Percentiles rank a stretch among this genome's conserved stretches.
These are phyloP conservation scores for Pseudocheirus occidentalis DNA, from an alignment of 2,797 vertebrate species.

Conservation along the genomic window DNA sequence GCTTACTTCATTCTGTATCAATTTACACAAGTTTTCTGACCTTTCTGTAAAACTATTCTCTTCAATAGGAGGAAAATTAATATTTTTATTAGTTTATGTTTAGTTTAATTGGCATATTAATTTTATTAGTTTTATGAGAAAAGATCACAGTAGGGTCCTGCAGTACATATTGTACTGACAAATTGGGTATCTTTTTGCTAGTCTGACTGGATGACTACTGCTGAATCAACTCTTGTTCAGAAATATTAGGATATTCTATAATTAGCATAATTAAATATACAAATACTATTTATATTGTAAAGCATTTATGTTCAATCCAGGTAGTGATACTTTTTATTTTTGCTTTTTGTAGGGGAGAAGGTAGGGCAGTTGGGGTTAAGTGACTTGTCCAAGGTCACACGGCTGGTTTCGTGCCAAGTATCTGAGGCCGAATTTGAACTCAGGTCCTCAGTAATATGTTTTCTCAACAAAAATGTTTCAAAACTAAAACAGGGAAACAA, in stretches of 20 bases:
- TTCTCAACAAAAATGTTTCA: no score
- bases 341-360: no score
- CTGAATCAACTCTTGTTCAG: background rate
- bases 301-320: no score
- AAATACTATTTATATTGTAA: no score
- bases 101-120: background rate
- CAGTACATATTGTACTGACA: background rate
- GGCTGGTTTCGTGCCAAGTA: no score
- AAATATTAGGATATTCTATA: background rate
- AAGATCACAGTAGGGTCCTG: background rate
- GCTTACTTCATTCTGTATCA: background rate
- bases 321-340: no score
- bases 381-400: no score
- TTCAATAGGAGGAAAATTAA: background rate
- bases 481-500: no score
- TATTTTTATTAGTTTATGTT: background rate
- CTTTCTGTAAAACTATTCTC: background rate
- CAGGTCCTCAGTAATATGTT: no score
- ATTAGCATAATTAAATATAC: background rate
- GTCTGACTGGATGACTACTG: background rate
- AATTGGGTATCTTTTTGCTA: background rate
- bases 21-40: background rate
- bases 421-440: no score
- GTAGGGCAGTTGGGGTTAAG: no score
- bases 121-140: background rate